A percentile compares a stretch with the other conserved stretches of the same genome.
Evolutionary conservation across 2,113 vertebrate species (phyloP).

Genomic region (Eublepharis macularius): DNA sequence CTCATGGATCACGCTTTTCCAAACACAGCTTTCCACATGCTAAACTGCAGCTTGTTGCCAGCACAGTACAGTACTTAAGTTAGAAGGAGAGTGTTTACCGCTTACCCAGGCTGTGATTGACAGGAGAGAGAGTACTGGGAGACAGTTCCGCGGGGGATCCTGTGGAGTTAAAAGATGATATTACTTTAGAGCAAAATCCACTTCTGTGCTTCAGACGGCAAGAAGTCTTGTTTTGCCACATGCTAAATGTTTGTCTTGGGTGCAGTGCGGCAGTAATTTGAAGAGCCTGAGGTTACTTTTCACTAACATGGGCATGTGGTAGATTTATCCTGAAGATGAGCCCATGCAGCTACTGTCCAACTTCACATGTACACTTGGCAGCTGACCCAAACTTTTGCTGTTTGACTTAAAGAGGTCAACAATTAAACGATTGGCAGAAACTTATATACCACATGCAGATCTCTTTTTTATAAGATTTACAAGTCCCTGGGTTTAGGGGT

Average conservation of each 20-base stretch:
- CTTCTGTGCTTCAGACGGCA: neutral
- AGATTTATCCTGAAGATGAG: conserved; percentile 25
- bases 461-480: neutral
- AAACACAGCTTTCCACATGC: neutral
- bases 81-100: conserved; percentile 17
- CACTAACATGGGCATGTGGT: neutral
- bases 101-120: conserved; percentile 94
- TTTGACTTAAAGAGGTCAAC: neutral
- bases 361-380: neutral
- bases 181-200: conserved; percentile 25
- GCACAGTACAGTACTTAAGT: neutral
- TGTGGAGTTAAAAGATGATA: conserved; percentile 63
- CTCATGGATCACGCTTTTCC: neutral
- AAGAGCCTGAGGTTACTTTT: conserved; percentile 27
- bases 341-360: conserved; percentile 17
- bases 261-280: neutral
- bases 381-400: neutral
- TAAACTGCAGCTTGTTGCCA: neutral
- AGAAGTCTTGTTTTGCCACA: neutral
- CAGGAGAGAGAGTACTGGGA: conserved; percentile 92
- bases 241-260: neutral
- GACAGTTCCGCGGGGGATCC: conserved; percentile 97
- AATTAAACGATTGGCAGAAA: neutral
- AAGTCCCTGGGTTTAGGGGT: neutral
- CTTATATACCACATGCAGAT: neutral